Conservation (phyloP, 1,140 invertebrate species). For the Drosophila aff. region DNA sequence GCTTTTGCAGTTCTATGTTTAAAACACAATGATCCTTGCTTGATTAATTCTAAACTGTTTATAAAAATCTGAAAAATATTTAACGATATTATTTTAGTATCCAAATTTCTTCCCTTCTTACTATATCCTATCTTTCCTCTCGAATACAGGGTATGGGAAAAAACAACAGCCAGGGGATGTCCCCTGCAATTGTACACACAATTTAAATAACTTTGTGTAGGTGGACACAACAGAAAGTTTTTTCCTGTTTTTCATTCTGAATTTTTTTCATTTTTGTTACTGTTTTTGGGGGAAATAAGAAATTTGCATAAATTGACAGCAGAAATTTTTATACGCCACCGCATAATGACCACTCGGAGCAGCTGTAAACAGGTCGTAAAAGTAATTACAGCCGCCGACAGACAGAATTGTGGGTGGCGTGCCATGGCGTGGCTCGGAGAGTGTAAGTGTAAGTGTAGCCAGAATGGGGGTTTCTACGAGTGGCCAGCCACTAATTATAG, state of each 20-base stretch:
- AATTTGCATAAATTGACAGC: constrained; percentile 84
- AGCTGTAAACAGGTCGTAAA: constrained; percentile 85
- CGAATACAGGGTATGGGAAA: background rate
- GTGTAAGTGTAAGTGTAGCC: background rate
- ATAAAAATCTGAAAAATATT: background rate
- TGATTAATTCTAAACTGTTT: rapidly evolving
- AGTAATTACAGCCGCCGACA: constrained; percentile 73
- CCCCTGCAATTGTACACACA: constrained; percentile 25
- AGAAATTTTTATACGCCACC: constrained; percentile 61
- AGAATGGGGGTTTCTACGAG: constrained; percentile 31
- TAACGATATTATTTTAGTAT: background rate
- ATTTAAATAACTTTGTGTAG: constrained; percentile 64
- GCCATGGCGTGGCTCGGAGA: background rate
- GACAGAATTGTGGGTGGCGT: constrained; percentile 1
- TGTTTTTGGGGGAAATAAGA: constrained; percentile 53
- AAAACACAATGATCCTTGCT: no score
- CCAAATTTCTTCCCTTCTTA: background rate
- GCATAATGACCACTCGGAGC: constrained; percentile 79
- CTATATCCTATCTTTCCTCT: background rate
- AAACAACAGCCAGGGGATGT: constrained; percentile 47
- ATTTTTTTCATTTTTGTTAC: constrained; percentile 9
- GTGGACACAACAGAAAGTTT: constrained; percentile 68
- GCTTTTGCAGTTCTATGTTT: background rate
- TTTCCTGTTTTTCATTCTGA: constrained; percentile 7
- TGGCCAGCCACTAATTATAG: constrained; percentile 69